Evolutionary conservation across 2,888 invertebrate genomes (phyloP).

Genomic region (Netelia melanura): DNA sequence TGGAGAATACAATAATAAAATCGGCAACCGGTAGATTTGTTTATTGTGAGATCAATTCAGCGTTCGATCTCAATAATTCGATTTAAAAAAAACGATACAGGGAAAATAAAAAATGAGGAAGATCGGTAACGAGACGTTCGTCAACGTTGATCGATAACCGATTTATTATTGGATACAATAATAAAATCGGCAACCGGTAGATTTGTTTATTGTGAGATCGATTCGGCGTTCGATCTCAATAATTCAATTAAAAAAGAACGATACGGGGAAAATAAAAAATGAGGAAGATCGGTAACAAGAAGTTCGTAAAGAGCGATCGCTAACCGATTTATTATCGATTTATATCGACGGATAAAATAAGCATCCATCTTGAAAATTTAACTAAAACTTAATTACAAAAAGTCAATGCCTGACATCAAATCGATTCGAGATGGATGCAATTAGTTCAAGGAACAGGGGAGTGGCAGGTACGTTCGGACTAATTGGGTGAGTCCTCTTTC

Average conservation of each 20-base stretch:
- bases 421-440: too few species aligned
- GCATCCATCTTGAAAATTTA: slow-evolving; percentile 59
- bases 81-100: too few species aligned
- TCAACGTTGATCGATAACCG: slow-evolving; percentile 72
- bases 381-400: not conserved
- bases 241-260: not conserved
- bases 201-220: too few species aligned
- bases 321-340: slow-evolving; percentile 72
- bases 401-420: too few species aligned
- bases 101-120: too few species aligned
- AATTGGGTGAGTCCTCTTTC: slow-evolving; percentile 14
- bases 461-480: not conserved
- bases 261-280: too few species aligned
- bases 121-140: slow-evolving; percentile 36
- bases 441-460: not conserved
- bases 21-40: too few species aligned
- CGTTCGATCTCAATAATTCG: too few species aligned
- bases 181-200: not conserved
- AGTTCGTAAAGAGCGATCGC: slow-evolving; percentile 64
- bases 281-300: slow-evolving; percentile 15
- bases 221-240: not conserved
- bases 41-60: too few species aligned
- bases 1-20: too few species aligned
- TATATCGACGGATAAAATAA: slow-evolving; percentile 72
- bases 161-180: slow-evolving; percentile 73